phyloP scores from a whole-genome alignment of 2,797 vertebrate species.

The Takifugu rubripes region DNA sequence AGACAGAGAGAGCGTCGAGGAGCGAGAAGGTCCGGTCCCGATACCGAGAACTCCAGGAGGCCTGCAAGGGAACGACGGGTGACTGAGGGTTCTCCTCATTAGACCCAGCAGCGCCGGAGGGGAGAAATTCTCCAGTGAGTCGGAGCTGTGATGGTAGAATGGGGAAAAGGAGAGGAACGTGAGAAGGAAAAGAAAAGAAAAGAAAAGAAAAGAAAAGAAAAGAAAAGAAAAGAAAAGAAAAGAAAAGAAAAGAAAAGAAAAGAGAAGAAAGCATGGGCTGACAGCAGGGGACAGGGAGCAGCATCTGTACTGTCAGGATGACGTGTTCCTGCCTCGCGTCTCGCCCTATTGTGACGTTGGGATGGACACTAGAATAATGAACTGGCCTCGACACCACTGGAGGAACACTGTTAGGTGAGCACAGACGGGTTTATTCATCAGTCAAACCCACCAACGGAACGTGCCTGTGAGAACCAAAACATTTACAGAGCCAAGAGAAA shows the following conservation, averaged over 20 bases:
- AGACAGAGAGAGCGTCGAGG: slow-evolving; percentile 4
- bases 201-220: slow-evolving; percentile 9
- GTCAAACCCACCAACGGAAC: too few relatives aligned
- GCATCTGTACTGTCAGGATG: too few relatives aligned
- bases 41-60: not conserved
- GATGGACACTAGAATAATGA: too few relatives aligned
- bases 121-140: slow-evolving; percentile 16
- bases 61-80: slow-evolving; percentile 15
- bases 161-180: slow-evolving; percentile 16
- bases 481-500: not conserved
- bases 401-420: too few relatives aligned
- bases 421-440: too few relatives aligned
- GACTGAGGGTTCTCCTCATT: slow-evolving; percentile 38
- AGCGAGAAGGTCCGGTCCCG: not conserved
- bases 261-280: too few relatives aligned
- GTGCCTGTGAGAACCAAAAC: not conserved
- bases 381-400: too few relatives aligned
- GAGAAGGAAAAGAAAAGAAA: not conserved
- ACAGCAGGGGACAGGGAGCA: not conserved
- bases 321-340: too few relatives aligned
- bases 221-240: not conserved
- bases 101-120: slow-evolving; percentile 31
- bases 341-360: too few relatives aligned
- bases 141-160: slow-evolving; percentile 29
- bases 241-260: slow-evolving; percentile 12